Conservation (phyloP, 1,140 invertebrate species). For the Bombus picipes region DNA sequence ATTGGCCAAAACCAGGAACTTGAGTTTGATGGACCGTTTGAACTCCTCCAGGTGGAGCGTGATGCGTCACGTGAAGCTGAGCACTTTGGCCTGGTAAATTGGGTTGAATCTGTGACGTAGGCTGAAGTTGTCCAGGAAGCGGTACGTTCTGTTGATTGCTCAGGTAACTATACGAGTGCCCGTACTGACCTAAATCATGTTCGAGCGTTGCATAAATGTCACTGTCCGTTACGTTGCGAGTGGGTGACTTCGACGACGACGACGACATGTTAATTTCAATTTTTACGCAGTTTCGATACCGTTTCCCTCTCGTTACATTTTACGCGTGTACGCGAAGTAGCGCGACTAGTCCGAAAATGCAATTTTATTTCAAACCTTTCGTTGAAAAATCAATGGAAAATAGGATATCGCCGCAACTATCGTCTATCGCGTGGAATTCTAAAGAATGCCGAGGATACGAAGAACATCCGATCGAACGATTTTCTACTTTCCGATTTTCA, state of each 20-base stretch:
- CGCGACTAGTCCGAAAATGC: too few species aligned
- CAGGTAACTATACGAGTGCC: conserved; percentile 76
- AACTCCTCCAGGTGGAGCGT: conserved; percentile 77
- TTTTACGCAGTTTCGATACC: not conserved
- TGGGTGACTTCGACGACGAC: not conserved
- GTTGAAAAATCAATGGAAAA: not conserved
- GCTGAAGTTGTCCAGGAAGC: conserved; percentile 77
- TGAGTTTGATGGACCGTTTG: conserved; percentile 81
- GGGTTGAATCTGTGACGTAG: conserved; percentile 74
- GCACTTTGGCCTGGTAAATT: conserved; percentile 79
- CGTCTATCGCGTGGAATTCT: not conserved
- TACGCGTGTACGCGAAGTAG: too few species aligned
- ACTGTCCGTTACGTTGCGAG: not conserved
- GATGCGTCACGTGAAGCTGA: conserved; percentile 80
- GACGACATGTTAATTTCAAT: not conserved
- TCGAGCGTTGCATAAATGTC: not conserved
- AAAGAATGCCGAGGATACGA: not conserved
- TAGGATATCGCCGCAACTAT: not conserved
- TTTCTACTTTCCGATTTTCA: too few species aligned
- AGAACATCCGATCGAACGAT: not conserved
- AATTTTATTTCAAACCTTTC: too few species aligned
- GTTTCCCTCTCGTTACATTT: fast-evolving
- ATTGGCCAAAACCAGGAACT: conserved; percentile 73
- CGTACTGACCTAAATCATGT: conserved; percentile 71
- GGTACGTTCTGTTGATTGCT: conserved; percentile 75